phyloP scores from a whole-genome alignment of 2,113 vertebrate genomes.

The Rhynchopsitta pachyrhyncha region DNA sequence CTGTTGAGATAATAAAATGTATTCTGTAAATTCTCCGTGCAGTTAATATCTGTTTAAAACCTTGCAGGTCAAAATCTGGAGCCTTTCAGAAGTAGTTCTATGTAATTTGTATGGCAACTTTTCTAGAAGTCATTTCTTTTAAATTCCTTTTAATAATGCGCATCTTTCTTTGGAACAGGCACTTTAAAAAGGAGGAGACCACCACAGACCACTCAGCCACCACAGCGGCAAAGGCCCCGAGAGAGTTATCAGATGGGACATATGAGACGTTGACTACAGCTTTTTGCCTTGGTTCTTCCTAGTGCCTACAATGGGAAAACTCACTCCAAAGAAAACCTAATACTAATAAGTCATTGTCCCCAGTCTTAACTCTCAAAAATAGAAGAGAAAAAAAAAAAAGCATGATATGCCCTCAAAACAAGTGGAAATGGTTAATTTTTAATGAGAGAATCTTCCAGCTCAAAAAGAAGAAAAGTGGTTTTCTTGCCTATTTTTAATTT shows the following conservation, averaged over 20 bases:
- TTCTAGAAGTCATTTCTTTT: neutral
- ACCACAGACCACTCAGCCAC: constrained; percentile 84
- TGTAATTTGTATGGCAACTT: neutral
- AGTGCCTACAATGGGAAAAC: constrained; percentile 96
- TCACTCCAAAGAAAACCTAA: constrained; percentile 96
- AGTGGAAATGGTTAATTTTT: constrained; percentile 67
- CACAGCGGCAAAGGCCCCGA: constrained; percentile 81
- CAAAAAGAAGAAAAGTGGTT: constrained; percentile 61
- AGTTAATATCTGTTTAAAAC: neutral
- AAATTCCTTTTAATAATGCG: neutral
- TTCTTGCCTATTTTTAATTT: constrained; percentile 73
- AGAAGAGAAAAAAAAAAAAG: constrained; percentile 58
- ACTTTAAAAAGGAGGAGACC: constrained; percentile 90
- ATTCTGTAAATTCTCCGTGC: neutral
- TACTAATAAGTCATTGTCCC: constrained; percentile 84
- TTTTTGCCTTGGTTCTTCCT: constrained; percentile 92
- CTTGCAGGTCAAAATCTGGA: neutral
- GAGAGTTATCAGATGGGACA: constrained; percentile 93
- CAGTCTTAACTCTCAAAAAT: constrained; percentile 69
- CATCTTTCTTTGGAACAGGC: constrained; percentile 73
- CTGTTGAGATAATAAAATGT: neutral
- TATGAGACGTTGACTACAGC: constrained; percentile 86
- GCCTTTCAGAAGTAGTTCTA: neutral
- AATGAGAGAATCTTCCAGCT: constrained; percentile 69
- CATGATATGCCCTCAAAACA: constrained; percentile 68